A percentile compares a stretch with the other conserved stretches of the same genome.
These are phyloP conservation scores for Apis cerana DNA, from an alignment of 1,140 invertebrate species.

Conservation along the genomic window DNA sequence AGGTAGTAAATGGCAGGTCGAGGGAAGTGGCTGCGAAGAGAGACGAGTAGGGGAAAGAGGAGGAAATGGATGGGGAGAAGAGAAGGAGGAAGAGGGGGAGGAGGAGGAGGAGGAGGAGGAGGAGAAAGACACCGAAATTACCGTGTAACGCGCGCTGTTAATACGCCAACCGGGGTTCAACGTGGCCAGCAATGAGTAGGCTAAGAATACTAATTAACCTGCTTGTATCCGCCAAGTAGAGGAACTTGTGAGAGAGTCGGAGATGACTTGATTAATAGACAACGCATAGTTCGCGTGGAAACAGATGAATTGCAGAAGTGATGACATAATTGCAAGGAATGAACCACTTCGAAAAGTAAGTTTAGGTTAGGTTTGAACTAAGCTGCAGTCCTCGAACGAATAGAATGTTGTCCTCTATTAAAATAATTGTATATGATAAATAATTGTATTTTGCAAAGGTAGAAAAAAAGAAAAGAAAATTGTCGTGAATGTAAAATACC, in stretches of 20 bases:
- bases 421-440: too few relatives aligned
- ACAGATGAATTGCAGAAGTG: conserved; percentile 19
- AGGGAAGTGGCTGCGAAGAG: not conserved
- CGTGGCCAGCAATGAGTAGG: conserved; percentile 27
- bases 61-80: too few relatives aligned
- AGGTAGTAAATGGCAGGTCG: not conserved
- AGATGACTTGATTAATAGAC: conserved; percentile 45
- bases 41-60: not conserved
- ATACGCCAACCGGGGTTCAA: conserved; percentile 12
- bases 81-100: not conserved
- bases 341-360: not conserved
- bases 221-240: conserved; percentile 21
- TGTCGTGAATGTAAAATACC: not conserved
- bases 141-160: conserved; percentile 11
- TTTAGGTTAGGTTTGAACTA: not conserved
- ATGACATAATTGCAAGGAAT: conserved; percentile 26
- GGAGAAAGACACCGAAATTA: conserved; percentile 14
- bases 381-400: too few relatives aligned
- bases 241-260: conserved; percentile 20
- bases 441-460: not conserved
- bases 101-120: not conserved
- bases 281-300: not conserved
- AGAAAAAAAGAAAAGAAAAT: not conserved
- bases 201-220: conserved; percentile 47
- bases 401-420: too few relatives aligned